Conservation (phyloP, 2,888 invertebrate genomes). For the Myopa testacea region DNA sequence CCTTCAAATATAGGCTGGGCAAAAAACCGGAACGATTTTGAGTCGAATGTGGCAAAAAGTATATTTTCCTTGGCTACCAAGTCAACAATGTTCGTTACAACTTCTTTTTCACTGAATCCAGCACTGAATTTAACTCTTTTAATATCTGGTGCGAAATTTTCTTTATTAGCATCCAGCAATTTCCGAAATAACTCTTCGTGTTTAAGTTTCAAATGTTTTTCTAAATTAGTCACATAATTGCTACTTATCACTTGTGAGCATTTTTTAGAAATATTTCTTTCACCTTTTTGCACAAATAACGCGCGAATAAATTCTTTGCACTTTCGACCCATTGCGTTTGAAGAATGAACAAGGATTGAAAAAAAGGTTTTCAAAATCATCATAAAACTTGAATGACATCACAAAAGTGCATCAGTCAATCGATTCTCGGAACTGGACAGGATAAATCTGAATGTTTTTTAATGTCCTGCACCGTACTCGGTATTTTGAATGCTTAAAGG, state of each 20-base stretch:
- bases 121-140: background rate
- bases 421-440: too few species aligned
- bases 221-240: background rate
- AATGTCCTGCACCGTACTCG: too few species aligned
- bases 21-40: constrained; percentile 10
- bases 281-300: too few species aligned
- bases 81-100: background rate
- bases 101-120: background rate
- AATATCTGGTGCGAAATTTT: background rate
- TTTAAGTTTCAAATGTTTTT: too few species aligned
- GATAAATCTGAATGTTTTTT: too few species aligned
- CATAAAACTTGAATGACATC: too few species aligned
- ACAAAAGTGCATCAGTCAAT: too few species aligned
- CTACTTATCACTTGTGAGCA: background rate
- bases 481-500: too few species aligned
- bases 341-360: background rate
- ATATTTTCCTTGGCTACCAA: constrained; percentile 2
- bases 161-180: too few species aligned
- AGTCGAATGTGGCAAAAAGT: background rate
- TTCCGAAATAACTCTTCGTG: too few species aligned
- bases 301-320: too few species aligned
- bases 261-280: background rate
- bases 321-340: constrained; percentile 6
- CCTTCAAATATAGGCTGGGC: background rate
- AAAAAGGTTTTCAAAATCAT: background rate